Evolutionary conservation across 1,140 invertebrate species (phyloP), one percentile per base, ranked within the genome.

Genomic region (Neodiprion fabricii): DNA sequence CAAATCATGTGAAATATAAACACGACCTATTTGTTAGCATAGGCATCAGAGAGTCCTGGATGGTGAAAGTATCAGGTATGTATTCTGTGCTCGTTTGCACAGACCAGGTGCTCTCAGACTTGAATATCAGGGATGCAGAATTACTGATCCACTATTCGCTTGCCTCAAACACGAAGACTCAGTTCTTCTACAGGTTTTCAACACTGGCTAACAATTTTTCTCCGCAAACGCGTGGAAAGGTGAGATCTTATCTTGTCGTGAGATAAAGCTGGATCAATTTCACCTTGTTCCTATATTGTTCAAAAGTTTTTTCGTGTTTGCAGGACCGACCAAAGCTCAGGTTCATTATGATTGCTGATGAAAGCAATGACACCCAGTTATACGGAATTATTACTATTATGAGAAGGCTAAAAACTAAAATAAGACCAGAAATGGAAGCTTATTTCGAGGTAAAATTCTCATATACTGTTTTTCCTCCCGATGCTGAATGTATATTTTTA

Each of bases 141-240:
- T 85, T 83, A 79, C 74, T 89, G 47, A 87, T 89, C 75, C 87
- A 89, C 76, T 85, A 85, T 78, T 86, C 86, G 7, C 73, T 89
- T 12, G 76, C 75, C 1, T 74, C 80, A 48, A 73, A 49, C 1
- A 83, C 82, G 0, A 88, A 85, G 78, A 84, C 80, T 49, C 74
- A 81, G 21, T 89, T 89, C 72, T 81, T 83, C 72, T 84, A 79
- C 70, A 77, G 88, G 23, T 89, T 89, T 77, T 87, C 86, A 9
- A 81, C 83, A 17, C 74, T 89, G 5, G 85, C 87, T 74, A 78
- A 86, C 71, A 85, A 86, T 74, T 84, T 61, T 61, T 61, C 53
- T 17, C 9, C n/a, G 11, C 53, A 61, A 12, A 17, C n/a, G 11
- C 11, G 83, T 48, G 74, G 79, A 72, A 76, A 79, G 81, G 85